These are phyloP conservation scores for Isoperla grammatica DNA, from an alignment of 2,888 invertebrate genomes.

Conservation along the genomic window DNA sequence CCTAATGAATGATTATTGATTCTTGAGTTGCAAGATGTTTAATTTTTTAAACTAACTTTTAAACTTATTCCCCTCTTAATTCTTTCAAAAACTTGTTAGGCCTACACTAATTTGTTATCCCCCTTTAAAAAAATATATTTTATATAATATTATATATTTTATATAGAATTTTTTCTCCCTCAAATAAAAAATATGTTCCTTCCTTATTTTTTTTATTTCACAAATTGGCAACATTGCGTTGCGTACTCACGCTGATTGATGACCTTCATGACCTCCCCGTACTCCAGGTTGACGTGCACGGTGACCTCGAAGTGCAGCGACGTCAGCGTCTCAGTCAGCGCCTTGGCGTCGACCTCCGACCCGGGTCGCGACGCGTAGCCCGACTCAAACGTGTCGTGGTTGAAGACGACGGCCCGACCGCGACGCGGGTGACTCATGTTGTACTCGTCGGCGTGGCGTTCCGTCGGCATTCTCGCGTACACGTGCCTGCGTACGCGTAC, in stretches of 20 bases:
- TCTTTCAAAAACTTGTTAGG: too few species aligned
- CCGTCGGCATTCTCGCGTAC: conserved; percentile 25
- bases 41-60: too few species aligned
- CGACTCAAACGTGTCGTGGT: conserved; percentile 49
- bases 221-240: too few species aligned
- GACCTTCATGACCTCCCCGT: conserved; percentile 39
- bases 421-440: conserved; percentile 49
- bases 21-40: too few species aligned
- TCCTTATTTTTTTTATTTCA: too few species aligned
- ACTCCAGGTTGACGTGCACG: conserved; percentile 40
- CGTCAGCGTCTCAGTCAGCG: conserved; percentile 41
- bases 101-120: too few species aligned
- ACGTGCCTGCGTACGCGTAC: background rate
- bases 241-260: conserved; percentile 38
- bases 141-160: too few species aligned
- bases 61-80: too few species aligned
- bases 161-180: too few species aligned
- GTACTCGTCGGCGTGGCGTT: conserved; percentile 44
- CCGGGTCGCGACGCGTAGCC: conserved; percentile 37
- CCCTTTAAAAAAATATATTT: too few species aligned
- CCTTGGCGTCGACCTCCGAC: conserved; percentile 42
- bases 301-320: conserved; percentile 43
- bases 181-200: too few species aligned
- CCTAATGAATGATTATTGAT: too few species aligned
- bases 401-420: conserved; percentile 53